Evolutionary conservation across 2,113 vertebrate genomes (phyloP).

Genomic region (Scartelaos histophorus): DNA sequence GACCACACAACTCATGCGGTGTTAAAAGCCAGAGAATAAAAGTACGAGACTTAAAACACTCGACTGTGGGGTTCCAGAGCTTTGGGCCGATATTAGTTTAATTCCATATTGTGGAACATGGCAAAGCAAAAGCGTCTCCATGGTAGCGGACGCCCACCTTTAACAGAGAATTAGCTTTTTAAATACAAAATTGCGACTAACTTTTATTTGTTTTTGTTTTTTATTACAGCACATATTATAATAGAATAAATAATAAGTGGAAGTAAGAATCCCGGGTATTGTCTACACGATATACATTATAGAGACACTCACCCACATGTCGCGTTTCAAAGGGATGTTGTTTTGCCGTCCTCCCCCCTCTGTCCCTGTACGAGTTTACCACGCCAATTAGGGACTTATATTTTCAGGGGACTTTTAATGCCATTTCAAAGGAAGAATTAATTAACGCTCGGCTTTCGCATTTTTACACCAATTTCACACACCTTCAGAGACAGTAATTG

Average conservation of each 20-base stretch:
- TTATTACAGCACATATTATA: not conserved
- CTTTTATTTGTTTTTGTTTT: not conserved
- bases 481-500: constrained; percentile 67
- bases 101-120: too few relatives aligned
- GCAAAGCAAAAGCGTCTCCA: too few relatives aligned
- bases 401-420: constrained; percentile 68
- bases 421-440: constrained; percentile 68
- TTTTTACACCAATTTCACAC: constrained; percentile 72
- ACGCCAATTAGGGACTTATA: constrained; percentile 61
- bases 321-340: constrained; percentile 28
- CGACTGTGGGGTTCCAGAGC: too few relatives aligned
- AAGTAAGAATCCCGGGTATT: not conserved
- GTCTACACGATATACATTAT: not conserved
- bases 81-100: too few relatives aligned
- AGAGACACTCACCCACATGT: not conserved
- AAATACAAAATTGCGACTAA: not conserved
- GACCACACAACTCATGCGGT: too few relatives aligned
- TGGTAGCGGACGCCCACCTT: not conserved
- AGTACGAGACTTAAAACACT: too few relatives aligned
- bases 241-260: not conserved
- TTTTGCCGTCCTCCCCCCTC: constrained; percentile 54
- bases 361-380: constrained; percentile 56
- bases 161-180: not conserved
- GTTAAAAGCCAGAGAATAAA: too few relatives aligned
- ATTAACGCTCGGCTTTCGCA: constrained; percentile 58